These are phyloP conservation scores for Tinea semifulvella DNA, from an alignment of 2,888 invertebrate genomes.

Conservation along the genomic window DNA sequence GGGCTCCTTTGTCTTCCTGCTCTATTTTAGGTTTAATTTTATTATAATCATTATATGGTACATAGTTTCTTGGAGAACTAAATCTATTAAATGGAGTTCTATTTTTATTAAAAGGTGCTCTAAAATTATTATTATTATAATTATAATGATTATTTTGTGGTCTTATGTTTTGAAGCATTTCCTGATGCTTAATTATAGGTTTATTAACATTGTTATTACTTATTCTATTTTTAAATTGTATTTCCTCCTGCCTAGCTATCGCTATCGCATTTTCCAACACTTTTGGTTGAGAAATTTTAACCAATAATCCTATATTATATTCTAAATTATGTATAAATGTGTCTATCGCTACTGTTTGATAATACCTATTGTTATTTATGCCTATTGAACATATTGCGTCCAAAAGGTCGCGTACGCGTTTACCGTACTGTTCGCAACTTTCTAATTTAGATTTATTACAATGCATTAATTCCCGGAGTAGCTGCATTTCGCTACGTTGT, in stretches of 20 bases:
- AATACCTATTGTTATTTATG: not conserved
- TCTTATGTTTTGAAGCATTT: not conserved
- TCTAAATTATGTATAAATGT: constrained; percentile 1
- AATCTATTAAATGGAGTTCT: not conserved
- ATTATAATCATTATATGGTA: not conserved
- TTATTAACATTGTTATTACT: not conserved
- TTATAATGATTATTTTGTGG: not conserved
- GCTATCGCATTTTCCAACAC: not conserved
- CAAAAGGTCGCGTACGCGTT: not conserved
- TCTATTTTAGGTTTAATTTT: not conserved
- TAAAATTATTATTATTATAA: not conserved
- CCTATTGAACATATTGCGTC: constrained; percentile 4
- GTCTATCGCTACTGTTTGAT: constrained; percentile 2
- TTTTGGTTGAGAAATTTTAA: not conserved
- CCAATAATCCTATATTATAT: not conserved
- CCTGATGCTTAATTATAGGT: not conserved
- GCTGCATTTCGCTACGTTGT: constrained; percentile 1
- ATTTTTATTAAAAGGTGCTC: no score
- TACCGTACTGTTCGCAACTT: not conserved
- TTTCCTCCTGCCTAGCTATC: not conserved
- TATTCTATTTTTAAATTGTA: not conserved
- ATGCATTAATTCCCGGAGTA: not conserved
- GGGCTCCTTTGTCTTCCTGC: not conserved
- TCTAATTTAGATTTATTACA: not conserved
- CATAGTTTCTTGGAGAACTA: not conserved